Evolutionary conservation across 2,888 invertebrate genomes (phyloP).

Genomic region (Chrysopilus asiliformis): DNA sequence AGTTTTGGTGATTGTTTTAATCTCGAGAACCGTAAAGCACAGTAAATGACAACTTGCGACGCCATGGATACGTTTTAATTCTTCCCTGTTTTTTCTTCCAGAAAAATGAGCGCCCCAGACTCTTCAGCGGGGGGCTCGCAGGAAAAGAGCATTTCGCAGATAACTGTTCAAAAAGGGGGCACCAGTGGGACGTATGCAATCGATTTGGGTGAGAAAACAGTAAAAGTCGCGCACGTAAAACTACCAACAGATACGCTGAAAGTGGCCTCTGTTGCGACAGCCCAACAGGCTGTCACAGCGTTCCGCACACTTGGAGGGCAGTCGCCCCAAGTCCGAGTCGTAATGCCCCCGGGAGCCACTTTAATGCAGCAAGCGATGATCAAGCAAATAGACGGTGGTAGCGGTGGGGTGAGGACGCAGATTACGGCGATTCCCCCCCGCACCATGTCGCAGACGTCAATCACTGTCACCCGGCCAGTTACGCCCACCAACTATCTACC

Average conservation of each 20-base stretch:
- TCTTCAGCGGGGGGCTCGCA: conserved; percentile 14
- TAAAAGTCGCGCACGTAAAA: conserved; percentile 39
- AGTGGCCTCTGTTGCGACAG: conserved; percentile 8
- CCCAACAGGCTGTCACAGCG: conserved; percentile 22
- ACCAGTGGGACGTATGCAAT: conserved; percentile 23
- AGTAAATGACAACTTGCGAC: too few relatives aligned
- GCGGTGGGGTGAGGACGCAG: conserved; percentile 27
- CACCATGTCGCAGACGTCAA: conserved; percentile 35
- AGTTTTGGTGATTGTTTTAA: too few relatives aligned
- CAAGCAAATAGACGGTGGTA: conserved; percentile 36
- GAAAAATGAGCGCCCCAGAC: conserved; percentile 17
- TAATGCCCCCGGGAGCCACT: conserved; percentile 29
- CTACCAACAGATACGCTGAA: conserved; percentile 27
- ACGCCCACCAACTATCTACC: conserved; percentile 33
- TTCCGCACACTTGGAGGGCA: conserved; percentile 26
- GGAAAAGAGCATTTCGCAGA: conserved; percentile 9
- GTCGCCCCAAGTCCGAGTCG: conserved; percentile 31
- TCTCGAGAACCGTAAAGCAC: too few relatives aligned
- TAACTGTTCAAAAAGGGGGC: conserved; percentile 9
- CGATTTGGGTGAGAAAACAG: conserved; percentile 39
- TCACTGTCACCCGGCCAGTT: conserved; percentile 33
- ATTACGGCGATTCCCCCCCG: conserved; percentile 32
- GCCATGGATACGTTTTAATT: too few relatives aligned
- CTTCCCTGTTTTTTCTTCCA: background rate
- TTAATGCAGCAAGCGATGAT: conserved; percentile 40